These are phyloP conservation scores for Selene dorsalis DNA, from an alignment of 2,797 vertebrate genomes.

Conservation along the genomic window DNA sequence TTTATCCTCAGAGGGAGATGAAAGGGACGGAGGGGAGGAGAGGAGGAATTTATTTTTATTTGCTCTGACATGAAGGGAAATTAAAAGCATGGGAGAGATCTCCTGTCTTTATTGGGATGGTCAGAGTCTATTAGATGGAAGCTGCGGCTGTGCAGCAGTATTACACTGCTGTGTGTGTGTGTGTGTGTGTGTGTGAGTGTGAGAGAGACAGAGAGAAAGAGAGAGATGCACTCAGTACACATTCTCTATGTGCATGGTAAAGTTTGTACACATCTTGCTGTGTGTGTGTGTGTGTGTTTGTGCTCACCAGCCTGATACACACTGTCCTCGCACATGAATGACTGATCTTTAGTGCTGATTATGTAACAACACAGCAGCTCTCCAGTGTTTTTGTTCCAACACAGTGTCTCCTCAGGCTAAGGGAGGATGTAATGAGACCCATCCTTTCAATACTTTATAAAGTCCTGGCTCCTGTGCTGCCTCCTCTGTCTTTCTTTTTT, in stretches of 20 bases:
- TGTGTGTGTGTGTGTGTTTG: conserved; percentile 12
- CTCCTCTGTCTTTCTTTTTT: not conserved
- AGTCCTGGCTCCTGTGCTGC: conserved; percentile 36
- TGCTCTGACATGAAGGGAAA: conserved; percentile 32
- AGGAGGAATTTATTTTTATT: conserved; percentile 28
- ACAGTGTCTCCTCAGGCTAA: conserved; percentile 52
- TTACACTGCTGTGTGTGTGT: not conserved
- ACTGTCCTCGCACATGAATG: conserved; percentile 62
- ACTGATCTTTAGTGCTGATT: conserved; percentile 67
- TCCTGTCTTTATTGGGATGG: conserved; percentile 46
- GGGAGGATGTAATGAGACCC: conserved; percentile 46
- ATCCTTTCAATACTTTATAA: conserved; percentile 67
- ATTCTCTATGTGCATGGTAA: not conserved
- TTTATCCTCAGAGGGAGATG: conserved; percentile 13
- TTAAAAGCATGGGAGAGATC: conserved; percentile 19
- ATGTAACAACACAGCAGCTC: conserved; percentile 65
- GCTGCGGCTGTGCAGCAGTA: conserved; percentile 23
- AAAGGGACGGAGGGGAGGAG: not conserved
- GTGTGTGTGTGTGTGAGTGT: not conserved
- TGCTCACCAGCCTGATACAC: conserved; percentile 26
- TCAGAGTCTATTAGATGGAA: conserved; percentile 36
- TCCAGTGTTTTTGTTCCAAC: conserved; percentile 54
- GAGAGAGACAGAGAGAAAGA: not conserved
- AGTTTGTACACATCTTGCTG: not conserved
- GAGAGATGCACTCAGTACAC: not conserved